Evolutionary conservation across 2,113 vertebrate species (phyloP).

Genomic region (Grammomys dolichurus): DNA sequence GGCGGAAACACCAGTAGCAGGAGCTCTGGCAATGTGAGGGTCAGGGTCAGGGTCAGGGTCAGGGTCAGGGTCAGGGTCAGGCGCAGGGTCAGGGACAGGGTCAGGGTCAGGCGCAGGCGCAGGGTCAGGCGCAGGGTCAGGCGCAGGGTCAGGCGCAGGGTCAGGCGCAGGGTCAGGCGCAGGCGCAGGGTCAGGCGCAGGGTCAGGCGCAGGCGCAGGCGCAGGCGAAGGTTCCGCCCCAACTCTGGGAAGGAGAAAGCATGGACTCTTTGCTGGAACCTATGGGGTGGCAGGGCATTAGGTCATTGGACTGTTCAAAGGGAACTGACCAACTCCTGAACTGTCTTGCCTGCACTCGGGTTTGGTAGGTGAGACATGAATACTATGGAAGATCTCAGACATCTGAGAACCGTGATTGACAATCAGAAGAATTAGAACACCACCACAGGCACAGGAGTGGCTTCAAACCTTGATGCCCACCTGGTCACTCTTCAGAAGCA

Average conservation of each 20-base stretch:
- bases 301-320: not conserved
- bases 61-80: too few relatives aligned
- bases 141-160: too few relatives aligned
- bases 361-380: not conserved
- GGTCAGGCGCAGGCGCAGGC: too few relatives aligned
- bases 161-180: not conserved
- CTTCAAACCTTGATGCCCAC: not conserved
- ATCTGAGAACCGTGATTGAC: not conserved
- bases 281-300: not conserved
- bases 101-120: too few relatives aligned
- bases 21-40: not conserved
- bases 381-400: not conserved
- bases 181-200: too few relatives aligned
- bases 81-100: not conserved
- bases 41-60: too few relatives aligned
- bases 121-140: too few relatives aligned
- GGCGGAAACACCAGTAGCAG: not conserved
- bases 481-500: not conserved
- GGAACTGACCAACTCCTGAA: not conserved
- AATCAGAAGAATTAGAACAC: not conserved
- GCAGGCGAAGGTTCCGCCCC: not conserved
- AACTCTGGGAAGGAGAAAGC: not conserved
- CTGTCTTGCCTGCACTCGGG: not conserved
- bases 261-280: not conserved
- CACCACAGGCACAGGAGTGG: not conserved